Evolutionary conservation across 2,797 vertebrate genomes (phyloP).

Genomic region (Cuculus canorus): DNA sequence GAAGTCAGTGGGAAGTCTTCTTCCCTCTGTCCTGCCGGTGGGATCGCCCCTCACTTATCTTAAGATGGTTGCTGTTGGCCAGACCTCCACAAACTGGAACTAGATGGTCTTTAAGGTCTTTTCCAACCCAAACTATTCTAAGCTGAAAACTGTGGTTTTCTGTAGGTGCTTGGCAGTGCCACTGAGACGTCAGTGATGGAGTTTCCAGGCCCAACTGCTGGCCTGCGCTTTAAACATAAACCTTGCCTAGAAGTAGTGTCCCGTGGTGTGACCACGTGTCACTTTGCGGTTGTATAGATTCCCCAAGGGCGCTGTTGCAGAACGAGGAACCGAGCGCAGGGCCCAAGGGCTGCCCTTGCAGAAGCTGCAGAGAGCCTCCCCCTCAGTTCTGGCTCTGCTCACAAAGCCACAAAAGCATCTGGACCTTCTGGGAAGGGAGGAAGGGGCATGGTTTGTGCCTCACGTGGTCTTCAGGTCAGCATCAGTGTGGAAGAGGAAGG

Average conservation of each 20-base stretch:
- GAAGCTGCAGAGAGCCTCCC: not conserved
- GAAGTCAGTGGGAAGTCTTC: not conserved
- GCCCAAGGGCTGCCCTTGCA: not conserved
- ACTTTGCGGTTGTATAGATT: not conserved
- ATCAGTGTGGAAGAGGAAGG: not conserved
- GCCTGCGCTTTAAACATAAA: not conserved
- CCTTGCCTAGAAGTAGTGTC: not conserved
- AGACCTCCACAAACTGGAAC: not conserved
- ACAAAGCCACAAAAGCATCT: slow-evolving; percentile 24
- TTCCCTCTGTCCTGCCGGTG: not conserved
- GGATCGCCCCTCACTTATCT: rapidly evolving
- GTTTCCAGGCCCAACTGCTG: not conserved
- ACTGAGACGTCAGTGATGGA: not conserved
- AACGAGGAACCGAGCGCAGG: not conserved
- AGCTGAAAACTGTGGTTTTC: not conserved
- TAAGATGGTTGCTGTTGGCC: not conserved
- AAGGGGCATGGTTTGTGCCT: not conserved
- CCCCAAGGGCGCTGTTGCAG: not conserved
- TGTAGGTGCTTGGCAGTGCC: not conserved
- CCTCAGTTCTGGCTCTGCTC: not conserved
- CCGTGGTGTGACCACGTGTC: not conserved
- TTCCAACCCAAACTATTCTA: no score
- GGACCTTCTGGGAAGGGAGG: not conserved
- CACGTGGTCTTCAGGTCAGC: not conserved
- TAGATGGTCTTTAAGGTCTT: no score